Evolutionary conservation across 2,797 vertebrate genomes (phyloP), one percentile per base, ranked within the genome.

Genomic region (Dipus sagitta): DNA sequence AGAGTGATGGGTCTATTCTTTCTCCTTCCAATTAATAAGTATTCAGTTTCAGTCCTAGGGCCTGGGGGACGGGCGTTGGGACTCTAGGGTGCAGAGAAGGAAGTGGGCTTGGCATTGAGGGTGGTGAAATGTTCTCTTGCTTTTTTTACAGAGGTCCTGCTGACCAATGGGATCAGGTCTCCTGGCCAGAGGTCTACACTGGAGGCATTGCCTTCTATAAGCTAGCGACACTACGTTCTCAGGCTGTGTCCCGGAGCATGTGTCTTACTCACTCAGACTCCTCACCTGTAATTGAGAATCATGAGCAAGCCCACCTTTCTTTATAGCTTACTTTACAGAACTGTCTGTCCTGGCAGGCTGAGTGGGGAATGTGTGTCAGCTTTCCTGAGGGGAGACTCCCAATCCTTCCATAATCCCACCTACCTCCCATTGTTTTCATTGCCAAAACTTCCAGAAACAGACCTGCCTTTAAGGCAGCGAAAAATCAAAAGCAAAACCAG

Each of bases 21-120:
- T 85, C 84, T 96, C 58, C 54, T 65, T 79, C 34, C 42, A 26
- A 34, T 91, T 80, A 94, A 79, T 71, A 95, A 96, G 86, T 28
- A 82, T 79, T 54, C 83, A 32, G 74, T 15, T 32, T 65, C 81
- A 12, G 65, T 75, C 64, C 83, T 32, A 32, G 28, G 24, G 1
- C 6, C 42, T 65, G 30, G 14, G 32, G 47, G 5, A 20, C n/a
- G 47, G 47, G 47, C 47, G 47, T 84, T 38, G 30, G 71, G 15
- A 32, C 18, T 42, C 26, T 23, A 28, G 52, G 87, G 76, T 32
- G 14, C n/a, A 28, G 30, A 54, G 28, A 23, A 77, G n/a, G 52
- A 71, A 32, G 58, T 84, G 26, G 65, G 26, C 28, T 10, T 78
- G 91, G 24, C 2, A 0, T 6, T 6, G n/a, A 2, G 26, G 71